phyloP scores from a whole-genome alignment of 35 echinoderm and acorn worm genomes.

The Acanthaster planci region DNA sequence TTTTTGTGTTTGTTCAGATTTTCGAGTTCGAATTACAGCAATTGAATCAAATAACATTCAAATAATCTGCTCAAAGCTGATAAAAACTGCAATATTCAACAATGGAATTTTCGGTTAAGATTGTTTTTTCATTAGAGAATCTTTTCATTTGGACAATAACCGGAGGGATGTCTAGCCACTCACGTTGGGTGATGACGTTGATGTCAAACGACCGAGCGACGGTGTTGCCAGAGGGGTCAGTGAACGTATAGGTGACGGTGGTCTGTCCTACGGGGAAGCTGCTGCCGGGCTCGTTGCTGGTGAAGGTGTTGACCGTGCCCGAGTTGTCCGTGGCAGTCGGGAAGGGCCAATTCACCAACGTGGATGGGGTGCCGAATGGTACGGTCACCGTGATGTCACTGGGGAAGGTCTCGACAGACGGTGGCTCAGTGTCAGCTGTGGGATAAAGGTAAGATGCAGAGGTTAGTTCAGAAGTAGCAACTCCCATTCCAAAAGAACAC shows the following conservation, averaged over 20 bases:
- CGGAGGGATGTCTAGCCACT: background rate
- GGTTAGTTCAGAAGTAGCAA: too few species aligned
- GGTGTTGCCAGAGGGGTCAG: slow-evolving; percentile 14
- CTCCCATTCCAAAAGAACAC: too few species aligned
- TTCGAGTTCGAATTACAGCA: slow-evolving; percentile 24
- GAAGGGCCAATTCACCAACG: slow-evolving; percentile 52
- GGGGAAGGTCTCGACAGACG: slow-evolving; percentile 44
- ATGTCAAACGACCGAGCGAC: slow-evolving; percentile 39
- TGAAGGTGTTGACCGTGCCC: slow-evolving; percentile 15
- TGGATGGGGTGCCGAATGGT: slow-evolving; percentile 10
- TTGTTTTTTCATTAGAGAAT: too few species aligned
- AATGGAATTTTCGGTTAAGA: too few species aligned
- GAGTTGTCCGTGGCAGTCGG: slow-evolving; percentile 86
- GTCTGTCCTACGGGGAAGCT: slow-evolving; percentile 14
- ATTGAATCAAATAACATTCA: too few species aligned
- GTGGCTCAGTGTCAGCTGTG: slow-evolving; percentile 16
- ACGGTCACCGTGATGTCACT: slow-evolving; percentile 36
- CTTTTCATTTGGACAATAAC: too few species aligned
- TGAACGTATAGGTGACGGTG: slow-evolving; percentile 29
- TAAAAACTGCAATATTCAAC: too few species aligned
- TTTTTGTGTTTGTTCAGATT: too few species aligned
- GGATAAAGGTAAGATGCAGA: too few species aligned
- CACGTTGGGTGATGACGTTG: slow-evolving; percentile 14
- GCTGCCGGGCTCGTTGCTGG: slow-evolving; percentile 14
- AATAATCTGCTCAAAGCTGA: too few species aligned